These are phyloP conservation scores for Drosophila aff. DNA, from an alignment of 1,140 invertebrate species.

Conservation along the genomic window DNA sequence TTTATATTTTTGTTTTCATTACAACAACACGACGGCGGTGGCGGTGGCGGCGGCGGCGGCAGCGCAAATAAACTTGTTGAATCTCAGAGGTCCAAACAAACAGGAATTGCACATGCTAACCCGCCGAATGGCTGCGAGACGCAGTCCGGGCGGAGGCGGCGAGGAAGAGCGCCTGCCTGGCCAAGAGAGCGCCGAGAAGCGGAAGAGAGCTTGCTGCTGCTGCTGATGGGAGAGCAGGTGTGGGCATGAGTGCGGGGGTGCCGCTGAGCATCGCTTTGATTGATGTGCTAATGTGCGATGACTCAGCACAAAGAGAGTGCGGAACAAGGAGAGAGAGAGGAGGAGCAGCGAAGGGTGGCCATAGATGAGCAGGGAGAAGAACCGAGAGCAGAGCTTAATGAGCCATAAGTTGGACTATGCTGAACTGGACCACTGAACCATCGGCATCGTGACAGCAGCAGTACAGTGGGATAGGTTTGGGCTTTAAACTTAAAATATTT, in stretches of 20 bases:
- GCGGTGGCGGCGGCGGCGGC: conserved; percentile 10
- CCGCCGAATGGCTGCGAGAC: conserved; percentile 3
- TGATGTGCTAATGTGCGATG: conserved; percentile 50
- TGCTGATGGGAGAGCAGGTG: neutral
- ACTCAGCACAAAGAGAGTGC: conserved; percentile 34
- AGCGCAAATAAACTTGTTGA: conserved; percentile 68
- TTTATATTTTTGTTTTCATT: conserved; percentile 71
- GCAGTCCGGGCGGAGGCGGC: neutral
- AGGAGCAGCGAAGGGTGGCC: neutral
- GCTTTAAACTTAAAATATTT: too few species aligned
- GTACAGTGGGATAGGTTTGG: conserved; percentile 10
- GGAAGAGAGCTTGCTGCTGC: neutral
- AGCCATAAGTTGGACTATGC: conserved; percentile 44
- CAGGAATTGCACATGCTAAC: conserved; percentile 68
- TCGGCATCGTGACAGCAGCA: neutral
- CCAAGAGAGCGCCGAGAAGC: conserved; percentile 18
- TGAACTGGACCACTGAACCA: conserved; percentile 5
- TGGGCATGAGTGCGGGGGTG: conserved; percentile 11
- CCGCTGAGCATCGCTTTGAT: conserved; percentile 34
- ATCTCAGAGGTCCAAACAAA: conserved; percentile 64
- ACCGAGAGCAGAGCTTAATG: conserved; percentile 26
- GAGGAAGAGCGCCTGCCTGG: conserved; percentile 14
- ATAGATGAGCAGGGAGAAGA: neutral
- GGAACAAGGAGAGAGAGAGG: neutral
- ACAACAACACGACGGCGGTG: conserved; percentile 44